Evolutionary conservation across 2,888 invertebrate species (phyloP).

Genomic region (Dendrolimus pini): DNA sequence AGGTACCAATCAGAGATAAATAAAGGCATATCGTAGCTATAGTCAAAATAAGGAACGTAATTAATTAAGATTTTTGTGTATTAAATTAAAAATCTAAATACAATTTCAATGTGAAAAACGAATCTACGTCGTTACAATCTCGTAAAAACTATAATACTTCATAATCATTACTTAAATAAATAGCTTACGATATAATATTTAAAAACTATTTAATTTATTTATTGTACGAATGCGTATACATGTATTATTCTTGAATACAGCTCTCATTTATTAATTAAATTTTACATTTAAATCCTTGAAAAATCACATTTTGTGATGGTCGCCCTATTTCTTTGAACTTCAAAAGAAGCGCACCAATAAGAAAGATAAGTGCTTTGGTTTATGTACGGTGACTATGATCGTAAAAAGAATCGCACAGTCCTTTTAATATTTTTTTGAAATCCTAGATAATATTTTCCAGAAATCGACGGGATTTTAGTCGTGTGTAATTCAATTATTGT

Average conservation of each 20-base stretch:
- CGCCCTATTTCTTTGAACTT: neutral
- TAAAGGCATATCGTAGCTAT: too few relatives aligned
- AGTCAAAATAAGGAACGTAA: too few relatives aligned
- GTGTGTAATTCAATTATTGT: too few relatives aligned
- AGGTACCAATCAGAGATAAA: too few relatives aligned
- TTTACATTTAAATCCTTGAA: neutral
- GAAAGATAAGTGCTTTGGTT: too few relatives aligned
- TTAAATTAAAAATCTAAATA: too few relatives aligned
- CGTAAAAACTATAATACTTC: slow-evolving; percentile 42
- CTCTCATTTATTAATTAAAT: slow-evolving; percentile 37
- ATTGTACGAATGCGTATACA: slow-evolving; percentile 76
- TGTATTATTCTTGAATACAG: slow-evolving; percentile 63
- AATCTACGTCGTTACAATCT: slow-evolving; percentile 7
- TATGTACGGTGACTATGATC: too few relatives aligned
- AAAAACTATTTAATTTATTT: slow-evolving; percentile 56
- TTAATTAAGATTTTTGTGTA: too few relatives aligned
- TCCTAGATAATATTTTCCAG: too few relatives aligned
- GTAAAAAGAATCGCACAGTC: too few relatives aligned
- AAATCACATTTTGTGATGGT: neutral
- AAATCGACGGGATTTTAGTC: too few relatives aligned
- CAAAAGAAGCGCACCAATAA: neutral
- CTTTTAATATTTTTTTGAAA: too few relatives aligned
- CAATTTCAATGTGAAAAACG: neutral
- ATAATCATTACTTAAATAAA: slow-evolving; percentile 60
- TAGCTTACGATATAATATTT: slow-evolving; percentile 45